Evolutionary conservation across 2,113 vertebrate genomes (phyloP).

Genomic region (Mobula hypostoma): DNA sequence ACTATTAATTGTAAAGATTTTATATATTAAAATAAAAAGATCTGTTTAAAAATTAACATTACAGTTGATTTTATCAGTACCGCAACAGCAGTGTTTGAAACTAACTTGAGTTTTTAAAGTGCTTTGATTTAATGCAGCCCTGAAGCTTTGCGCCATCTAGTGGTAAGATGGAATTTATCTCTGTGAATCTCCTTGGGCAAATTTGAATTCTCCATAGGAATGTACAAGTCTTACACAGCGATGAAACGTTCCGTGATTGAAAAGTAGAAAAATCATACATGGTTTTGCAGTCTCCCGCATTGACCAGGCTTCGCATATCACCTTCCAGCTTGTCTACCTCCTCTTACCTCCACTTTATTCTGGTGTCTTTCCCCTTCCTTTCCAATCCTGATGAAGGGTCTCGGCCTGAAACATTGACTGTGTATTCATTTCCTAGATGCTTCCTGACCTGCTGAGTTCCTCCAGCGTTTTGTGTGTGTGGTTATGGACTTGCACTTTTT

Average conservation of each 20-base stretch:
- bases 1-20: constrained; percentile 12
- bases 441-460: too few species aligned
- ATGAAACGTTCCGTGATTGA: not conserved
- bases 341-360: too few species aligned
- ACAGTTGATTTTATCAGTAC: not conserved
- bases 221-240: not conserved
- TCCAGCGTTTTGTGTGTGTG: too few species aligned
- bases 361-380: too few species aligned
- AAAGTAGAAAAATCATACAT: not conserved
- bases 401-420: too few species aligned
- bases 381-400: too few species aligned
- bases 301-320: too few species aligned
- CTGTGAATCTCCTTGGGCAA: not conserved
- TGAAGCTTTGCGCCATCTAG: not conserved
- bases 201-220: not conserved
- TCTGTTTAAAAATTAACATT: constrained; percentile 6
- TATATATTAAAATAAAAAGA: constrained; percentile 28
- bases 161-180: not conserved
- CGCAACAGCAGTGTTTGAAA: not conserved
- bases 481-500: not conserved
- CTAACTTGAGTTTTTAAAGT: not conserved
- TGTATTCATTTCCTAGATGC: too few species aligned
- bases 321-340: too few species aligned
- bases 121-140: not conserved
- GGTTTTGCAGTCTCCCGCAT: too few species aligned